Evolutionary conservation across 2,888 invertebrate species (phyloP), one percentile per base, ranked within the genome.

Genomic region (Parascotia fuliginaria): DNA sequence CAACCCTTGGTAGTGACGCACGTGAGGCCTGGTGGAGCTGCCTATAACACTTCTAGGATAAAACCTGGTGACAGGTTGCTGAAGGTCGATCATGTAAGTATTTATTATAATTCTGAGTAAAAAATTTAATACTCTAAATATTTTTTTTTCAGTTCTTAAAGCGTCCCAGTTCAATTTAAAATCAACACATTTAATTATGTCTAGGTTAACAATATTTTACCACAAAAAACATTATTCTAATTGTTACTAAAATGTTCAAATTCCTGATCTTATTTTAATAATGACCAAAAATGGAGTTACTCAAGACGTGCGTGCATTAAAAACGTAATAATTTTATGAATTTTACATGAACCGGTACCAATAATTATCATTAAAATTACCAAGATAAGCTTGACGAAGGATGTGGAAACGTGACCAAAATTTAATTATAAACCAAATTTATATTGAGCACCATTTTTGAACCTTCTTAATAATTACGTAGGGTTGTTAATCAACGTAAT

Each of bases 21-120:
- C 73, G 96, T 98, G 3, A 93, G 98, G 62, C 95, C 97, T 7
- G 96, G 97, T 43, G 97, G 98, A 0, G 96, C 98, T 0, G 98
- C 98, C 1, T 97, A 98, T 61, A 96, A 96, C 74, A 97, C 96
- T 50, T 98, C 98, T 0, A 95, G 97, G 56, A 95, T 98, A 59
- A 96, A 97, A 80, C 95, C 97, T 22, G 98, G 98, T 1, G 98
- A 98, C 83, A 94, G 98, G 15, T 89, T 98, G 16, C 77, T 98
- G 51, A 96, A 97, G 64, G 96, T 44, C 47, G 32, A 44, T 9
- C 43, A 50, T 32, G 50, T 44, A 41, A 50, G 50, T 45, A 11
- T 29, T n/a, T n/a, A n/a, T n/a, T n/a, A n/a, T n/a, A n/a, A n/a
- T n/a, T n/a, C n/a, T n/a, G n/a, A n/a, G n/a, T n/a, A n/a, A n/a